Evolutionary conservation across 2,888 invertebrate species (phyloP).

Genomic region (Oligia strigilis): DNA sequence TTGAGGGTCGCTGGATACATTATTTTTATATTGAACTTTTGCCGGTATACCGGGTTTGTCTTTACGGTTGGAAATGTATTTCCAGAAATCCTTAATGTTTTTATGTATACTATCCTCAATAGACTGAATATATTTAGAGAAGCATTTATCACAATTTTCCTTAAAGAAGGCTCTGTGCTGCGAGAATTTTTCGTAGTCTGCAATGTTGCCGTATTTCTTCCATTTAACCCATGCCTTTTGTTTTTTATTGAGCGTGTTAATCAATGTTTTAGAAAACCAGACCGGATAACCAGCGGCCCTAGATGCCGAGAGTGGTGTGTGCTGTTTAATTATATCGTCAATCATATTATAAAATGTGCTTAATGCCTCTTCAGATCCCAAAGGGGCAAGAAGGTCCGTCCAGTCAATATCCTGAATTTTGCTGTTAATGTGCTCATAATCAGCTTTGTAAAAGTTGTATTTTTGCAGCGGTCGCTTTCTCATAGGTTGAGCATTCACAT

Average conservation of each 20-base stretch:
- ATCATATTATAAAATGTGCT: neutral
- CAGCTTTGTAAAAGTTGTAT: neutral
- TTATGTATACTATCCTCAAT: no score
- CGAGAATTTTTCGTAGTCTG: neutral
- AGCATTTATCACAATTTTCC: neutral
- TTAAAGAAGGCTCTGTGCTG: neutral
- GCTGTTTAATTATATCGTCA: neutral
- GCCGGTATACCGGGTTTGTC: no score
- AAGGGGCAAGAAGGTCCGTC: no score
- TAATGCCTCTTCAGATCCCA: no score
- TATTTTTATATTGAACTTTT: neutral
- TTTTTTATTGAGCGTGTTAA: neutral
- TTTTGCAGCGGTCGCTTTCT: neutral
- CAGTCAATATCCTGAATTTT: neutral
- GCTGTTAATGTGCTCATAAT: neutral
- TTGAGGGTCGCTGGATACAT: neutral
- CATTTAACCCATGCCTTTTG: neutral
- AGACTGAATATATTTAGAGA: neutral
- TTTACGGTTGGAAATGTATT: neutral
- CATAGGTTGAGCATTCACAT: neutral
- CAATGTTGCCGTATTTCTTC: neutral
- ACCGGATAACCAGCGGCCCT: no score
- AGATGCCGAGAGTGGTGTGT: no score
- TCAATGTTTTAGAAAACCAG: no score
- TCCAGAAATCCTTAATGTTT: constrained; percentile 1